These are phyloP conservation scores for Urocyon cinereoargenteus DNA, from an alignment of 2,797 vertebrate species.

Conservation along the genomic window DNA sequence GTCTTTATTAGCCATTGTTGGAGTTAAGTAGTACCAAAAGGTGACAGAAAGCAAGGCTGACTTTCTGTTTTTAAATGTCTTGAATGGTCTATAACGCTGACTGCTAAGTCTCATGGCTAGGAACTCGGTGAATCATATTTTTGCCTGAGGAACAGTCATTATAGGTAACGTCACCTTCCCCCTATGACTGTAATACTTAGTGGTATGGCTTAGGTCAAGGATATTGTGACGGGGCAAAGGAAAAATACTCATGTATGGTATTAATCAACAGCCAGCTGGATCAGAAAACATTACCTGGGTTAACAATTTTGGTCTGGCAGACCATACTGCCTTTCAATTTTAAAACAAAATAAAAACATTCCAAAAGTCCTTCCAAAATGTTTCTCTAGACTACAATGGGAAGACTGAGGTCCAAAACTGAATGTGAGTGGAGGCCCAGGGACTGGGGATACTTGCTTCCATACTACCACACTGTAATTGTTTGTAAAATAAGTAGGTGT, in stretches of 20 bases:
- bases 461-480: not conserved
- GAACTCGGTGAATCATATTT: not conserved
- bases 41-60: conserved; percentile 8
- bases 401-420: not conserved
- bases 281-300: not conserved
- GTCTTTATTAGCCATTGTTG: not conserved
- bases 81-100: not conserved
- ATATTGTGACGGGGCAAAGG: not conserved
- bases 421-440: not conserved
- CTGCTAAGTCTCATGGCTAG: not conserved
- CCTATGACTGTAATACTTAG: not conserved
- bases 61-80: not conserved
- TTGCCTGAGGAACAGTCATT: not conserved
- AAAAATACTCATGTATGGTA: not conserved
- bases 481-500: not conserved
- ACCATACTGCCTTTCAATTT: not conserved
- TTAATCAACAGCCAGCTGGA: not conserved
- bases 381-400: not conserved
- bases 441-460: not conserved
- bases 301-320: not conserved
- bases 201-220: not conserved
- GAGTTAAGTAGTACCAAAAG: not conserved
- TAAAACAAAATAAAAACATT: not conserved
- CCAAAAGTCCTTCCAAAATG: not conserved
- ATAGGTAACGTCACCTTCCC: not conserved